phyloP scores from a whole-genome alignment of 1,140 invertebrate genomes.

The Panagrolaimus sp. region DNA sequence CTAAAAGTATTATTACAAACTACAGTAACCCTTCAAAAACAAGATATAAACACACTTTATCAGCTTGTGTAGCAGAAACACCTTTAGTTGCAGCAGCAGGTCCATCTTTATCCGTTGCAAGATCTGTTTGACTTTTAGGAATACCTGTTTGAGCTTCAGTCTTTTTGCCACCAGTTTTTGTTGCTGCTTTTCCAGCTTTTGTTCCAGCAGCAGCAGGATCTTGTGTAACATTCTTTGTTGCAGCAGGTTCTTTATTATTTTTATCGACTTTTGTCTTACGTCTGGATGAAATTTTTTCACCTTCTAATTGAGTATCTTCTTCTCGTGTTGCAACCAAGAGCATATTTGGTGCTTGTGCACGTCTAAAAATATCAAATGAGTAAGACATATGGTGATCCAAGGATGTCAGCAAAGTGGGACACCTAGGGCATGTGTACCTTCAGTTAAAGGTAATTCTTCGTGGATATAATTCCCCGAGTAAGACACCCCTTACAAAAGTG shows the following conservation, averaged over 20 bases:
- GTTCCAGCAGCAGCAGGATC: neutral
- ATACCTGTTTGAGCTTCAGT: neutral
- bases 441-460: too few species aligned
- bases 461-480: too few species aligned
- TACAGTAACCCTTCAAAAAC: too few species aligned
- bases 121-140: neutral
- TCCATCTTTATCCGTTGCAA: neutral
- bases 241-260: neutral
- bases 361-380: neutral
- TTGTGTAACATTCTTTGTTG: neutral
- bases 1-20: too few species aligned
- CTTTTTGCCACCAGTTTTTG: neutral
- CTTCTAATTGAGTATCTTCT: neutral
- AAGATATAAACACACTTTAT: too few species aligned
- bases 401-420: too few species aligned
- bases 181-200: neutral
- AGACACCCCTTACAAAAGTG: too few species aligned
- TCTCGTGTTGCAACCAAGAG: neutral
- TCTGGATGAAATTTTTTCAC: too few species aligned
- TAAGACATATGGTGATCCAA: neutral
- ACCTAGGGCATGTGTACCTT: too few species aligned
- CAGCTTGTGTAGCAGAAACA: too few species aligned
- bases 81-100: too few species aligned
- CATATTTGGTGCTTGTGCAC: neutral
- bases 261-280: neutral